Evolutionary conservation across 2,797 vertebrate genomes (phyloP).

Genomic region (Neosilurus mollespiculum): DNA sequence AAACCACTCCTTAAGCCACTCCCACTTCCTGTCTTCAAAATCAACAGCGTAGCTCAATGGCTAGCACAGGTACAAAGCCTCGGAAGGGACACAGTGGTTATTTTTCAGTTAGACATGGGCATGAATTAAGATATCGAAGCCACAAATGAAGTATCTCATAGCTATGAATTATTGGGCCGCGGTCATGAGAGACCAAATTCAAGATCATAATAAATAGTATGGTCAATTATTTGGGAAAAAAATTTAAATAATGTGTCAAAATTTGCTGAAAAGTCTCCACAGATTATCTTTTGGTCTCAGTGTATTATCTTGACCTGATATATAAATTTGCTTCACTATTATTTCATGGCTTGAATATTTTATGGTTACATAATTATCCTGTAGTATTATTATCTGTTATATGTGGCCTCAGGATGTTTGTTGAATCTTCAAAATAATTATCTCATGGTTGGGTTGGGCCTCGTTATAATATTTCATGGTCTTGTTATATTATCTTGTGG

Average conservation of each 20-base stretch:
- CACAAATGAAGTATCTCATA: neutral
- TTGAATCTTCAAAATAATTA: no score
- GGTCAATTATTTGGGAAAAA: neutral
- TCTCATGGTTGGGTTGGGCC: neutral
- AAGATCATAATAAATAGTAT: neutral
- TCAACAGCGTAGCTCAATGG: slow-evolving; percentile 20
- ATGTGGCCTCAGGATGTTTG: no score
- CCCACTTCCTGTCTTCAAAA: slow-evolving; percentile 43
- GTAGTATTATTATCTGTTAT: no score
- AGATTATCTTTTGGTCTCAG: neutral
- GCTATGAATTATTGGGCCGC: neutral
- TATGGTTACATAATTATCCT: no score
- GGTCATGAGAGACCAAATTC: neutral
- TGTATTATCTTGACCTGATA: neutral
- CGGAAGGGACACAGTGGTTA: neutral
- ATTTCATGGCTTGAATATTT: no score
- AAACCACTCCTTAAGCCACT: slow-evolving; percentile 46
- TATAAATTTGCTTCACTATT: neutral
- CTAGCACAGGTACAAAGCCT: neutral
- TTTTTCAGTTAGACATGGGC: neutral
- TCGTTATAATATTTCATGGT: neutral
- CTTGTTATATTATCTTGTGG: neutral
- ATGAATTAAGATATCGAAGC: no score
- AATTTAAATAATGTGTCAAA: neutral
- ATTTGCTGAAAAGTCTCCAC: neutral